A percentile compares a stretch with the other conserved stretches of the same genome.
These are phyloP conservation scores for Oligia fasciuncula DNA, from an alignment of 2,888 invertebrate species.

Conservation along the genomic window DNA sequence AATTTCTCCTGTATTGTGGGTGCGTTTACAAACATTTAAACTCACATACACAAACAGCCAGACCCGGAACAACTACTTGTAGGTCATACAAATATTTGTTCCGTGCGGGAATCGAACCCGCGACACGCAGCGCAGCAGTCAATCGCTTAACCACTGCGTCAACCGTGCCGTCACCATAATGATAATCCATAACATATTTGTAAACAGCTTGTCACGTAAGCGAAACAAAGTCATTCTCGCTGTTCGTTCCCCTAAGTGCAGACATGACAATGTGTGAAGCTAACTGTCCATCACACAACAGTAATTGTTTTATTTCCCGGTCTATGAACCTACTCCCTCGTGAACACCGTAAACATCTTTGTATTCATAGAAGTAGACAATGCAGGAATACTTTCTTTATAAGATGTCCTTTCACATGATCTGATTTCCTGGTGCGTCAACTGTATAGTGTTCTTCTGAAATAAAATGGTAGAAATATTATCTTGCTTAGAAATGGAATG, in stretches of 20 bases:
- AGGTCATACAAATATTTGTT: no score
- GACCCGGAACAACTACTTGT: no score
- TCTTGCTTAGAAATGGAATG: no score
- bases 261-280: slow-evolving; percentile 52
- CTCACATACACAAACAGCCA: no score
- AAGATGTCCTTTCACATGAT: slow-evolving; percentile 33
- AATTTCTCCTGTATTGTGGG: no score
- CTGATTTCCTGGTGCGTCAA: not conserved
- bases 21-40: no score
- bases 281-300: slow-evolving; percentile 36
- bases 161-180: no score
- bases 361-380: slow-evolving; percentile 49
- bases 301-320: slow-evolving; percentile 41
- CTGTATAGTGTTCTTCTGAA: not conserved
- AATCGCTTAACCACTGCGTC: no score
- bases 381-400: slow-evolving; percentile 48
- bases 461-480: not conserved
- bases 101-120: no score
- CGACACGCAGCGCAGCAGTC: no score
- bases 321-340: slow-evolving; percentile 39
- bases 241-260: slow-evolving; percentile 31
- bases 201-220: slow-evolving; percentile 1
- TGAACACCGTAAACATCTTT: slow-evolving; percentile 43
- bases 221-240: slow-evolving; percentile 18
- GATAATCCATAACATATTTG: not conserved